Base-by-base conservation (phyloP, 2,888 invertebrate genomes). In the Drosophila kambysellisi region DNA sequence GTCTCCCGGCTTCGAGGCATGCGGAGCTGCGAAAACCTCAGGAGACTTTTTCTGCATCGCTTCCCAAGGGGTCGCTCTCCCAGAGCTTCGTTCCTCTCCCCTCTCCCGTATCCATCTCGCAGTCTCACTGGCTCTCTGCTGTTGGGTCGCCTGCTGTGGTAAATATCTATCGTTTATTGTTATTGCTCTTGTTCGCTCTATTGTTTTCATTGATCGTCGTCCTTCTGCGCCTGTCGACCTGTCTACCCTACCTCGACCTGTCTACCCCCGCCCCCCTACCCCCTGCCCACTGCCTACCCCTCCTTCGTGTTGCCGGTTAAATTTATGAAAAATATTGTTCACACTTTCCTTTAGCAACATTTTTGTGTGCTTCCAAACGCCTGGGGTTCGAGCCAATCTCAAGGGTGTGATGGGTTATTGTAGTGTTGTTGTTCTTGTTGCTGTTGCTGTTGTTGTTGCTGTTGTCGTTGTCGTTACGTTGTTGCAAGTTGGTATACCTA, bases 301-400 rank as follows among this genome's bases (percentile, higher is more conserved):
- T 25, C 30, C 51, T 53, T 33, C 43, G 33, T 76, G 65, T 61
- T 70, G 79, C 70, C 72, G 61, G 85, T 85, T 89, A 83, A 91
- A 91, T 89, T 91, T 91, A 89, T 91, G 91, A 91, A 91, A 91
- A 91, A 91, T 91, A 87, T 83, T 91, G 91, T 91, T 91, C 91
- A 91, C 91, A 91, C 92, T 91, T 91, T 83, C 70, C 68, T 65
- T 60, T 66, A 48, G 68, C 60, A 69, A 74, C 63, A 54, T 65
- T 56, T 56, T 48, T 71, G 75, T 50, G 41, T 50, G 54, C 30
- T 41, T n/a, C 43, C 67, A 39, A 54, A 41, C 60, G 43, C 32
- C 51, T 39, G 63, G 73, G 67, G 50, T 52, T 60, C 41, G 39
- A 43, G 58, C 58, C 69, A 39, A 48, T 65, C 76, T 76, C 56